These are phyloP conservation scores for Drosophila siamana DNA, from an alignment of 2,888 invertebrate species.

Conservation along the genomic window DNA sequence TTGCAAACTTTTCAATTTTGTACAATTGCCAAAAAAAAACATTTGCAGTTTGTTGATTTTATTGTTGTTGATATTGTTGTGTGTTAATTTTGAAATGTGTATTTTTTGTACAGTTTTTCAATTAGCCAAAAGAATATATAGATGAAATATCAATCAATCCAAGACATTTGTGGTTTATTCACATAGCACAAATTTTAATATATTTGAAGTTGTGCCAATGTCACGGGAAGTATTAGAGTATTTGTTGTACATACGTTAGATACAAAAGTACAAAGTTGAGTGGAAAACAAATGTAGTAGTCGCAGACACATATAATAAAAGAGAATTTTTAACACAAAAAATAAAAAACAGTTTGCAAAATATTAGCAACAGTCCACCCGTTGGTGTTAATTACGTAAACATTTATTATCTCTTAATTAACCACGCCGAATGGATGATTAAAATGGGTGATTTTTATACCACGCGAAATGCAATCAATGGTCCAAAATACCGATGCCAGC, in stretches of 20 bases:
- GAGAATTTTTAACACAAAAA: conserved; percentile 55
- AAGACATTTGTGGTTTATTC: conserved; percentile 18
- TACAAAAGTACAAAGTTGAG: conserved; percentile 51
- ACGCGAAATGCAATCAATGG: conserved; percentile 1
- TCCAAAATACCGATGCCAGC: not conserved
- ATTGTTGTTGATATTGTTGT: conserved; percentile 22
- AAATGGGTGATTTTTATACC: conserved; percentile 25
- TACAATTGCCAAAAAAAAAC: conserved; percentile 69
- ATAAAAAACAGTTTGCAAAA: conserved; percentile 22
- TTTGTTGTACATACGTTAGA: conserved; percentile 39
- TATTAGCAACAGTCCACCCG: conserved; percentile 40
- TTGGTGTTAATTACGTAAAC: conserved; percentile 22
- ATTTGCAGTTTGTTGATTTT: conserved; percentile 50
- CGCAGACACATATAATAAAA: conserved; percentile 72
- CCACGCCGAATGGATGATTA: conserved; percentile 52
- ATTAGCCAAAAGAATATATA: conserved; percentile 56
- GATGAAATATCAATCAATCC: conserved; percentile 48
- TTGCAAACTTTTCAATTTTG: conserved; percentile 58
- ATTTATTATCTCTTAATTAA: conserved; percentile 33
- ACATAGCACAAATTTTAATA: conserved; percentile 6
- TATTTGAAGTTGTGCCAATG: conserved; percentile 39
- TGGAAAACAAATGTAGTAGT: conserved; percentile 53
- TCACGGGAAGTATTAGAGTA: conserved; percentile 38
- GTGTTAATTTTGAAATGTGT: conserved; percentile 43
- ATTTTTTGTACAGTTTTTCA: conserved; percentile 42